Base-by-base conservation (phyloP, 2,797 vertebrate species). In the Gambusia yucatana region DNA sequence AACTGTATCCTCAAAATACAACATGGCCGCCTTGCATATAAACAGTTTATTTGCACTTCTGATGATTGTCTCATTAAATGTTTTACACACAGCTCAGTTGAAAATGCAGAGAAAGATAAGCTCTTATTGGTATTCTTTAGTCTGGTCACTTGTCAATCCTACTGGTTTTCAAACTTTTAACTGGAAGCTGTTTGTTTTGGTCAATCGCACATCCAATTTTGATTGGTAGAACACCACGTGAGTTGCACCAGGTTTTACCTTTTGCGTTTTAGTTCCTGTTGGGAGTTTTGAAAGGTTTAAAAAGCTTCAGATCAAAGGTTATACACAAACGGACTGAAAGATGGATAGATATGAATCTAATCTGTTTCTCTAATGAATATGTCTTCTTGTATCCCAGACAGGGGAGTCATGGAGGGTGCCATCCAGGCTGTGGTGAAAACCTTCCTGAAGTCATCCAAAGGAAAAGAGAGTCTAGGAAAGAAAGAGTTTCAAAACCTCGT, bases 401-500 rank as follows among this genome's bases (percentile, higher is more conserved):
- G 83, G 89, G 85, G 77, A 94, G 88, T 85, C 86, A 96, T 96
- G 96, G 96, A 96, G 90, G 41, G 75, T 78, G 95, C 96, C 69
- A 94, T 96, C 87, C 87, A 95, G 91, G 94, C 90, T 41, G 25
- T 96, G 76, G 96, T 96, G 88, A 88, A 89, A 71, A 90, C 94
- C 83, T 96, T 84, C 92, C 55, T 96, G 77, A 96, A 95, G 88
- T 95, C 94, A 0, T 3, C 91, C 82, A 96, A 95, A 72, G 95
- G 95, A 70, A 96, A 93, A 85, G 95, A 96, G 28, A 89, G 13
- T 86, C 91, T 96, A 50, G 91, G 92, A 76, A 87, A 84, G 73
- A 94, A 92, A 80, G 93, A 95, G n/a, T 96, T 96, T 90, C 93
- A 96, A 81, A 50, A 1, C 61, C 93, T 96, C 0, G 95, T 96